Percentiles rank a stretch among this genome's conserved stretches.
Evolutionary conservation across 1,140 invertebrate genomes (phyloP).

Genomic region (Mylabris phalerata): DNA sequence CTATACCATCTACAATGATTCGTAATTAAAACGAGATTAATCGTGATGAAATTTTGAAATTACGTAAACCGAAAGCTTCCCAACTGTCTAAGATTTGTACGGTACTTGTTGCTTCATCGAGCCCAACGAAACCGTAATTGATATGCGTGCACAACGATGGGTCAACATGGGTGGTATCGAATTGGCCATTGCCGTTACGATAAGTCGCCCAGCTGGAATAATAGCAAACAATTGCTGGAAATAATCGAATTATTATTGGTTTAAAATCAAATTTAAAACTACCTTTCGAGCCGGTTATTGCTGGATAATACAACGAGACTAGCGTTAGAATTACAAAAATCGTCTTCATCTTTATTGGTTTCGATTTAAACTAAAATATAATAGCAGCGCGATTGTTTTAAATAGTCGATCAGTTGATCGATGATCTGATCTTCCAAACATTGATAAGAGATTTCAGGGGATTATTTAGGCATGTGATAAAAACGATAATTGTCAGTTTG

Average conservation of each 20-base stretch:
- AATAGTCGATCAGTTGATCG: too few relatives aligned
- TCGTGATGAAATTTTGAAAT: background rate
- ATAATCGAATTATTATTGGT: too few relatives aligned
- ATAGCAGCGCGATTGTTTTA: too few relatives aligned
- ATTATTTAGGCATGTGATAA: too few relatives aligned
- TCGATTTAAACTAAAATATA: too few relatives aligned
- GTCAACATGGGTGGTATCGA: conserved; percentile 58
- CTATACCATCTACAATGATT: background rate
- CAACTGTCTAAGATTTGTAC: conserved; percentile 54
- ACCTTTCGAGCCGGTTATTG: too few relatives aligned
- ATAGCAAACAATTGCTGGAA: conserved; percentile 54
- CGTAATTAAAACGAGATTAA: background rate
- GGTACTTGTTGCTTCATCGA: conserved; percentile 40
- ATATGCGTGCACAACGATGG: conserved; percentile 74
- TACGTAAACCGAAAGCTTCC: conserved; percentile 43
- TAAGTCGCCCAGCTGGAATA: conserved; percentile 69
- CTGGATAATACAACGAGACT: too few relatives aligned
- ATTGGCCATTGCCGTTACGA: conserved; percentile 54
- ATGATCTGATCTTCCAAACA: too few relatives aligned
- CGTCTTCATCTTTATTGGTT: too few relatives aligned
- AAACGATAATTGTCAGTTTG: background rate
- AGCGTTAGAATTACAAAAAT: too few relatives aligned
- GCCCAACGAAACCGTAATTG: conserved; percentile 61
- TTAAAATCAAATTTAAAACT: too few relatives aligned
- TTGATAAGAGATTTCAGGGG: too few relatives aligned